Evolutionary conservation across 1,140 invertebrate genomes (phyloP).

Genomic region (Brachionus rubens): DNA sequence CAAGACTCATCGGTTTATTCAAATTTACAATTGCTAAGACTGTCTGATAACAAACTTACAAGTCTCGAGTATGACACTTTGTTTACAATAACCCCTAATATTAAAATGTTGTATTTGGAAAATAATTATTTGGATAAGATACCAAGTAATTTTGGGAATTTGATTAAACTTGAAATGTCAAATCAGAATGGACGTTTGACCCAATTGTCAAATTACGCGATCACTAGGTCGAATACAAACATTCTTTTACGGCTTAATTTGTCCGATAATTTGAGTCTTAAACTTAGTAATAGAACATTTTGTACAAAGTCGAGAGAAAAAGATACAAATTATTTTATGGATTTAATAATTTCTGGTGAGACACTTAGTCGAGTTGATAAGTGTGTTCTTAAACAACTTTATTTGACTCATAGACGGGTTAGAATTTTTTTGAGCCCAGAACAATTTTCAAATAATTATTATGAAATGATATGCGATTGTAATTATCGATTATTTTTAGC

Average conservation of each 20-base stretch:
- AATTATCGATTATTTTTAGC: neutral
- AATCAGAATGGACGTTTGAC: slow-evolving; percentile 7
- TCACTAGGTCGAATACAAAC: neutral
- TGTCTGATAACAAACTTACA: neutral
- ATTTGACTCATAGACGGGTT: neutral
- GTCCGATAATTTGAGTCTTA: neutral
- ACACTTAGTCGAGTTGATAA: neutral
- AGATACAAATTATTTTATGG: neutral
- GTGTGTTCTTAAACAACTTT: slow-evolving; percentile 16
- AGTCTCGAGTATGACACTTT: neutral
- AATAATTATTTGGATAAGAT: neutral
- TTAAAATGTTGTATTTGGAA: slow-evolving; percentile 9
- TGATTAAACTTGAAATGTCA: slow-evolving; percentile 8
- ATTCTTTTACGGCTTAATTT: neutral
- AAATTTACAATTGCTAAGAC: neutral
- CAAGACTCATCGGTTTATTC: neutral
- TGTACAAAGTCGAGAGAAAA: neutral
- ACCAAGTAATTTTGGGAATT: neutral
- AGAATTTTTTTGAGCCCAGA: neutral
- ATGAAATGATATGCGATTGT: neutral
- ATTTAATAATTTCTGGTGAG: neutral
- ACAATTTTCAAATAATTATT: neutral
- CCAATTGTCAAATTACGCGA: neutral
- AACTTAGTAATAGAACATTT: slow-evolving; percentile 11
- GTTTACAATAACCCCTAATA: neutral